Evolutionary conservation across 1,140 invertebrate genomes (phyloP).

Genomic region (Wasmannia auropunctata): DNA sequence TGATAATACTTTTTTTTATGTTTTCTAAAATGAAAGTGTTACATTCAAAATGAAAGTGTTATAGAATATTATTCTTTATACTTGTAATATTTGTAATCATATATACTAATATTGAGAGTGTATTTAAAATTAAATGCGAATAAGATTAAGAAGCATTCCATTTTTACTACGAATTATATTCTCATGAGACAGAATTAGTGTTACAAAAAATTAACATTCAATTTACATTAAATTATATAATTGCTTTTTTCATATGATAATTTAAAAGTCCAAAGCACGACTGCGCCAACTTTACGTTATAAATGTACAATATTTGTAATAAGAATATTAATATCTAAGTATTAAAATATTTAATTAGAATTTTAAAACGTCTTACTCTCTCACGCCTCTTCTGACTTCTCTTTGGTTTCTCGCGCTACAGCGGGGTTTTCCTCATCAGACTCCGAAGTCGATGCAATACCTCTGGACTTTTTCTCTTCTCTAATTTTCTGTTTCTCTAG

Average conservation of each 20-base stretch:
- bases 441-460: conserved; percentile 77
- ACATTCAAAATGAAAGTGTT: background rate
- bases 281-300: background rate
- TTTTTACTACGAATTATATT: background rate
- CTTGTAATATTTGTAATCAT: background rate
- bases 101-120: background rate
- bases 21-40: too few relatives aligned
- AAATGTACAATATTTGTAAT: background rate
- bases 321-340: background rate
- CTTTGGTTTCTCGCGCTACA: conserved; percentile 70
- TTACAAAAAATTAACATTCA: background rate
- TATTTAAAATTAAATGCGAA: background rate
- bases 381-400: conserved; percentile 33
- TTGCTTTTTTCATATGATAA: background rate
- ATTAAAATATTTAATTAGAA: conserved; percentile 19
- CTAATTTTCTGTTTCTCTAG: conserved; percentile 78
- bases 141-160: background rate
- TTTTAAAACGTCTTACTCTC: background rate
- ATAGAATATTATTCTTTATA: background rate
- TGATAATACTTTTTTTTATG: background rate
- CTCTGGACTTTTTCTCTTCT: conserved; percentile 74
- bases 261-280: background rate
- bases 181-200: background rate
- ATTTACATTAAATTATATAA: background rate
- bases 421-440: conserved; percentile 79